A percentile compares a stretch with the other conserved stretches of the same genome.
Conservation (phyloP, 2,113 vertebrate species). For the Scartelaos histophorus region DNA sequence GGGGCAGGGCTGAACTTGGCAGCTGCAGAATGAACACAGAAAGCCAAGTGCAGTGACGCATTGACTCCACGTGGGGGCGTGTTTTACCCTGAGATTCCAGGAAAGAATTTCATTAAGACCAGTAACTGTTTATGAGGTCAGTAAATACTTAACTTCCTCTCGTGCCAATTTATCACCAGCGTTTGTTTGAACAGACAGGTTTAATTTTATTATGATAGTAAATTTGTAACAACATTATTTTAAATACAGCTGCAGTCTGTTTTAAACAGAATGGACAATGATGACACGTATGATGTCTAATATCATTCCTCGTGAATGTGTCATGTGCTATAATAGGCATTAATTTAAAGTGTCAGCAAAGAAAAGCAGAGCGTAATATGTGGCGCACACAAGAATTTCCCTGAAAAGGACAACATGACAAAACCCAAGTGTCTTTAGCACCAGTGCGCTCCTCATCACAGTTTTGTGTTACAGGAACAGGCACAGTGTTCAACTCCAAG, state of each 20-base stretch:
- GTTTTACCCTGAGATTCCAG: conserved; percentile 46
- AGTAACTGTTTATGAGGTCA: conserved; percentile 74
- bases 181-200: conserved; percentile 67
- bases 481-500: conserved; percentile 60
- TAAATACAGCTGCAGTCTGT: neutral
- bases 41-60: conserved; percentile 29
- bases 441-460: conserved; percentile 66
- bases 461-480: conserved; percentile 71
- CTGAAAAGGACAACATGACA: conserved; percentile 62
- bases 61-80: conserved; percentile 50
- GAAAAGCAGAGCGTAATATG: neutral
- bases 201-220: conserved; percentile 43
- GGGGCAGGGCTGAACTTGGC: conserved; percentile 44
- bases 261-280: neutral
- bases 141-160: conserved; percentile 77
- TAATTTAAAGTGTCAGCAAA: conserved; percentile 22
- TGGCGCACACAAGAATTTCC: neutral
- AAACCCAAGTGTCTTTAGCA: conserved; percentile 72
- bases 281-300: neutral
- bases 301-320: conserved; percentile 14
- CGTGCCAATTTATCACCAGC: conserved; percentile 67
- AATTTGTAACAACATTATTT: neutral
- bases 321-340: conserved; percentile 28
- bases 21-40: conserved; percentile 34
- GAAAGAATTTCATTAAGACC: conserved; percentile 60